Evolutionary conservation across 2,888 invertebrate genomes (phyloP).

Genomic region (Eudemis profundana): DNA sequence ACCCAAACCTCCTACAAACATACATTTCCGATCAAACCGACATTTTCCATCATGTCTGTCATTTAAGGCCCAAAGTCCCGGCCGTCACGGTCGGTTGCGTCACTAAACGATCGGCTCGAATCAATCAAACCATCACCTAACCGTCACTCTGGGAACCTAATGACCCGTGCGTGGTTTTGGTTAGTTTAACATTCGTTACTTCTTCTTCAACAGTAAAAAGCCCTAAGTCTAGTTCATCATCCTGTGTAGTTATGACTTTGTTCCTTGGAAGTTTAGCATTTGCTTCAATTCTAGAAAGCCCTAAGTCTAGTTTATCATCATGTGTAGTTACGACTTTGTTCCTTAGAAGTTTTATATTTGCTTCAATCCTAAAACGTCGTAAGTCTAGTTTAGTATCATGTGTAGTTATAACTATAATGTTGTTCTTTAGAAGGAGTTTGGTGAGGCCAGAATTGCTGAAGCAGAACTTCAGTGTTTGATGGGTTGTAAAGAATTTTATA

Average conservation of each 20-base stretch:
- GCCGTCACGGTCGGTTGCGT: constrained; percentile 49
- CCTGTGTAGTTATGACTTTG: not conserved
- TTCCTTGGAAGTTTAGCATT: constrained; percentile 39
- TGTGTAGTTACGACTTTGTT: not conserved
- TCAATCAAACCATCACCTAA: constrained; percentile 54
- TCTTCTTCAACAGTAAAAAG: not conserved
- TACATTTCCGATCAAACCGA: not conserved
- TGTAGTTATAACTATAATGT: not conserved
- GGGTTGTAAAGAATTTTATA: constrained; percentile 6
- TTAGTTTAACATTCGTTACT: constrained; percentile 45
- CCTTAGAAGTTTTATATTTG: constrained; percentile 38
- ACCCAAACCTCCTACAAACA: not conserved
- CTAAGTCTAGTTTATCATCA: not conserved
- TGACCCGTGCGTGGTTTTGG: constrained; percentile 48
- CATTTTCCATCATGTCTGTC: not conserved
- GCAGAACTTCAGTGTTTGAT: not conserved
- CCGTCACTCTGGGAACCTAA: constrained; percentile 41
- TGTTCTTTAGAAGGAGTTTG: not conserved
- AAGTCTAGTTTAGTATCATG: not conserved
- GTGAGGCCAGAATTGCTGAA: not conserved
- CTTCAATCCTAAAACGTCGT: not conserved
- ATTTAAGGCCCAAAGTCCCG: constrained; percentile 1
- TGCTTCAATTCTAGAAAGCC: not conserved
- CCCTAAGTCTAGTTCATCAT: not conserved
- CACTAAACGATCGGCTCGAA: constrained; percentile 50